A percentile compares a stretch with the other conserved stretches of the same genome.
These are phyloP conservation scores for Ecdyonurus torrentis DNA, from an alignment of 2,888 invertebrate species.

Conservation along the genomic window DNA sequence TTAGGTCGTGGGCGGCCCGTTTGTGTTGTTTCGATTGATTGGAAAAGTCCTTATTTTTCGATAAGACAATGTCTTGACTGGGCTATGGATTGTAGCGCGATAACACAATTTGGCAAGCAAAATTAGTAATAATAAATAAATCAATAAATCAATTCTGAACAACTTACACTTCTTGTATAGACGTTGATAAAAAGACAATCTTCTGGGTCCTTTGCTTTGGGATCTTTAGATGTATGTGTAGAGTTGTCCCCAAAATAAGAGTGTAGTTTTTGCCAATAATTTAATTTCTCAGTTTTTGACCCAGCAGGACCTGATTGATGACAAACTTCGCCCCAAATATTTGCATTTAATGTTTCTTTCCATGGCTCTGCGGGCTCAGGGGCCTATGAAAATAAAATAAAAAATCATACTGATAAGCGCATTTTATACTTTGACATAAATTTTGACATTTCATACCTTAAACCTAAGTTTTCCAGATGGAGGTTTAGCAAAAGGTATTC, in stretches of 20 bases:
- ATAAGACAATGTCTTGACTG: too few relatives aligned
- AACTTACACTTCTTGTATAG: slow-evolving; percentile 3
- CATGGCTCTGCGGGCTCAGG: slow-evolving; percentile 3
- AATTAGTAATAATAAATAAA: too few relatives aligned
- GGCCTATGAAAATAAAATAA: background rate
- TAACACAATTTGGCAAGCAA: too few relatives aligned
- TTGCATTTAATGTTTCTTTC: background rate
- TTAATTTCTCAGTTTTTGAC: background rate
- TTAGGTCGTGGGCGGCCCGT: too few relatives aligned
- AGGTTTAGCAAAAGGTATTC: slow-evolving; percentile 1
- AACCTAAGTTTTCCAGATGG: slow-evolving; percentile 1
- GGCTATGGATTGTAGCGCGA: background rate
- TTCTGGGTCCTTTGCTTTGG: background rate
- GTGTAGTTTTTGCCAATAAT: background rate
- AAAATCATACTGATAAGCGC: too few relatives aligned
- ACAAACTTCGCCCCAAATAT: slow-evolving; percentile 1
- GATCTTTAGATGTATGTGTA: background rate
- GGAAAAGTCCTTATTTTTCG: too few relatives aligned
- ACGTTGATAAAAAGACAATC: slow-evolving; percentile 8
- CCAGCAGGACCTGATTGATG: background rate
- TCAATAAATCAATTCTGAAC: background rate
- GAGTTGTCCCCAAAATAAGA: background rate
- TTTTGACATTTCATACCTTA: too few relatives aligned
- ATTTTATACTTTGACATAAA: too few relatives aligned
- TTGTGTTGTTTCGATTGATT: too few relatives aligned